Evolutionary conservation across 2,113 vertebrate species (phyloP).

Genomic region (Calidris pygmaea): DNA sequence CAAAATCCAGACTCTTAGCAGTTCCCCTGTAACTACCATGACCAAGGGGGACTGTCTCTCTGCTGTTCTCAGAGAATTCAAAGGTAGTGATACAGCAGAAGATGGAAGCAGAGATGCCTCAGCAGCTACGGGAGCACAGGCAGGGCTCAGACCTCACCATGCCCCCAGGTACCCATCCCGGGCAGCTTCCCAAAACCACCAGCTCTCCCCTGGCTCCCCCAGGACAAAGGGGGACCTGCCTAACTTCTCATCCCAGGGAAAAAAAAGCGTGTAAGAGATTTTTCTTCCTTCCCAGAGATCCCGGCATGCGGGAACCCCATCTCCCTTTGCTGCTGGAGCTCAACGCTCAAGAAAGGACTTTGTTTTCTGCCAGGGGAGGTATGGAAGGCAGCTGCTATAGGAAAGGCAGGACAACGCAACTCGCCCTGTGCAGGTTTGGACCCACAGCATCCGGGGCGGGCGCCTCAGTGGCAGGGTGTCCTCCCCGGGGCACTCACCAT

Average conservation of each 20-base stretch:
- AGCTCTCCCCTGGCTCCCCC: neutral
- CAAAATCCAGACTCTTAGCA: neutral
- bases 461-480: neutral
- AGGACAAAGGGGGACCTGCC: neutral
- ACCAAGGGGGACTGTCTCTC: neutral
- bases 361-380: neutral
- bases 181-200: neutral
- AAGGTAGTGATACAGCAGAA: neutral
- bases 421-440: neutral
- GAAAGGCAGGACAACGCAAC: neutral
- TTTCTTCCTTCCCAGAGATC: neutral
- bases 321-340: neutral
- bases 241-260: neutral
- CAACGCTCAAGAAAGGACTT: neutral
- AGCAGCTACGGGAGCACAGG: rapidly evolving
- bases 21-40: neutral
- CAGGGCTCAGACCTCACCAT: neutral
- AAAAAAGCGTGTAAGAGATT: neutral
- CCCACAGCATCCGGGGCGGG: neutral
- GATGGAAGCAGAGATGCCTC: neutral
- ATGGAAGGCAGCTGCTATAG: neutral
- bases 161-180: neutral
- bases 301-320: neutral
- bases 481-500: slow-evolving; percentile 83
- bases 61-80: neutral